Evolutionary conservation across 2,888 invertebrate genomes (phyloP).

Genomic region (Gymnocheta viridis): DNA sequence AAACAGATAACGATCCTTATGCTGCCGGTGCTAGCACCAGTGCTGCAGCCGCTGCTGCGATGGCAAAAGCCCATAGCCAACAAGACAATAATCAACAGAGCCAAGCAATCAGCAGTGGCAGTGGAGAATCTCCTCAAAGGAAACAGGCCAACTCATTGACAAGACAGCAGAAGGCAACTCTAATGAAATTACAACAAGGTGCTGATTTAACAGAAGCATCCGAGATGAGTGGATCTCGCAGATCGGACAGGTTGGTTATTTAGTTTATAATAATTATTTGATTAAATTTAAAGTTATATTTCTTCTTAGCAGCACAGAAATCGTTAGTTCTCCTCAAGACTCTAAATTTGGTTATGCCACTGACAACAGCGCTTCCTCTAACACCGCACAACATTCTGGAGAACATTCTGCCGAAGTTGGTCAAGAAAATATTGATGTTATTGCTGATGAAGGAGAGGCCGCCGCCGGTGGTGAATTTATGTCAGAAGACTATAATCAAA

Average conservation of each 20-base stretch:
- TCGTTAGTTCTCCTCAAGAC: conserved; percentile 88
- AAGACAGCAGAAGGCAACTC: conserved; percentile 77
- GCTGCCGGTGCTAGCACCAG: conserved; percentile 75
- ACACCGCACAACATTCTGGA: conserved; percentile 57
- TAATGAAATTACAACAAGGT: conserved; percentile 78
- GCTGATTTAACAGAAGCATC: conserved; percentile 88
- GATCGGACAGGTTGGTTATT: conserved; percentile 76
- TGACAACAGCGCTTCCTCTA: conserved; percentile 83
- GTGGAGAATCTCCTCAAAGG: conserved; percentile 84
- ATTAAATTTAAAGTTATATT: background rate
- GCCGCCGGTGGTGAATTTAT: conserved; percentile 84
- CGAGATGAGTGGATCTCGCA: conserved; percentile 84
- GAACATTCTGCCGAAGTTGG: conserved; percentile 67
- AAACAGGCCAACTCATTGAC: conserved; percentile 78
- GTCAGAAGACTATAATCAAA: conserved; percentile 84
- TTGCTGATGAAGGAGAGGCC: conserved; percentile 64
- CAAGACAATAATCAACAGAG: conserved; percentile 84
- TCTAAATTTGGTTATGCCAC: conserved; percentile 86
- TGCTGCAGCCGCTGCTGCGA: conserved; percentile 71
- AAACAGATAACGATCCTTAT: conserved; percentile 80
- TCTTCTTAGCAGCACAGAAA: conserved; percentile 39
- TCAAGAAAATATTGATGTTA: conserved; percentile 71
- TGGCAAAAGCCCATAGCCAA: conserved; percentile 72
- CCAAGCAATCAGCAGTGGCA: conserved; percentile 91
- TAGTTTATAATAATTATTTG: background rate